A percentile compares a stretch with the other conserved stretches of the same genome.
Evolutionary conservation across 2,888 invertebrate genomes (phyloP).

Genomic region (Drosophila dives): DNA sequence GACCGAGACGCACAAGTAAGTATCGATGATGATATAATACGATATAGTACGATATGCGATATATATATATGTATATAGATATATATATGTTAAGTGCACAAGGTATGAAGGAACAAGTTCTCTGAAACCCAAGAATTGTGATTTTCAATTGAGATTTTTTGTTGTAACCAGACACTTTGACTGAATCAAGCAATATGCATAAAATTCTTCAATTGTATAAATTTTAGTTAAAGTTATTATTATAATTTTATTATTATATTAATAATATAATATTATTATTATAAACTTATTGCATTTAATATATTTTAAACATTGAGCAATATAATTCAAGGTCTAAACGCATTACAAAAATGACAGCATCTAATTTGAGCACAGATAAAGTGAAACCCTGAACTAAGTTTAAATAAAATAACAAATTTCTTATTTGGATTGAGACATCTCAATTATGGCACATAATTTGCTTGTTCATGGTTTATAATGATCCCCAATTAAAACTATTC

Average conservation of each 20-base stretch:
- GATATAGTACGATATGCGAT: constrained; percentile 4
- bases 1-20: constrained; percentile 85
- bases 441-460: constrained; percentile 9
- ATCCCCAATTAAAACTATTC: background rate
- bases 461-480: constrained; percentile 42
- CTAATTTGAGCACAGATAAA: background rate
- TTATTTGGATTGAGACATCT: background rate
- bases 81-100: constrained; percentile 36
- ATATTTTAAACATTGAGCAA: background rate
- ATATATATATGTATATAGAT: constrained; percentile 13
- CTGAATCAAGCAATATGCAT: background rate
- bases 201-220: background rate
- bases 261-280: background rate
- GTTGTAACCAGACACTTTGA: background rate
- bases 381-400: background rate
- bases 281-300: background rate
- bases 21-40: constrained; percentile 39
- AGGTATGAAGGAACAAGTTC: constrained; percentile 47
- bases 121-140: constrained; percentile 9
- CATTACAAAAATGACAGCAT: background rate
- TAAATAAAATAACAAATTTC: background rate
- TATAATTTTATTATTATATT: no score
- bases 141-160: background rate
- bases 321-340: background rate
- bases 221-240: background rate